Conservation (phyloP, 1,140 invertebrate species). For the Calliopsis andreniformis region DNA sequence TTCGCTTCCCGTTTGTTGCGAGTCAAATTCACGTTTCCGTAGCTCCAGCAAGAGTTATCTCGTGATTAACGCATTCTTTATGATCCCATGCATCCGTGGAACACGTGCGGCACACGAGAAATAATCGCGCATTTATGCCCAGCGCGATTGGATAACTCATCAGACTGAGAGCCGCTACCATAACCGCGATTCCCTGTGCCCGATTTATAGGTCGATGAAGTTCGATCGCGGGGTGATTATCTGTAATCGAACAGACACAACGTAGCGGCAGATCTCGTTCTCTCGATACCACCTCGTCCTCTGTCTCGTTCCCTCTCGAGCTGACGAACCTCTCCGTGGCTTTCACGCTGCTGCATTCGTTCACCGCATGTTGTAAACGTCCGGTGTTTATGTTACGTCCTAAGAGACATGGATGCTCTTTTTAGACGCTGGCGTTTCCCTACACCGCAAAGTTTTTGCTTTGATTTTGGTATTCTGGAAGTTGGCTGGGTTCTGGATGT, state of each 20-base stretch:
- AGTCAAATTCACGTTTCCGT: conserved; percentile 45
- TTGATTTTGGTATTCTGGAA: conserved; percentile 2
- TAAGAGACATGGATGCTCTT: not conserved
- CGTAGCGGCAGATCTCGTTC: conserved; percentile 56
- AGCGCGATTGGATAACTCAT: conserved; percentile 68
- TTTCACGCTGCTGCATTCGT: not conserved
- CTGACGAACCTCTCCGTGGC: not conserved
- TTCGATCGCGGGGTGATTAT: conserved; percentile 65
- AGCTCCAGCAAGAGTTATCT: conserved; percentile 5
- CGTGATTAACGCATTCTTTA: conserved; percentile 21
- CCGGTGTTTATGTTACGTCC: conserved; percentile 24
- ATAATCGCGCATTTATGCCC: conserved; percentile 63
- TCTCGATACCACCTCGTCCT: conserved; percentile 31
- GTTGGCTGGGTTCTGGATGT: too few relatives aligned
- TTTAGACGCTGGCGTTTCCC: not conserved
- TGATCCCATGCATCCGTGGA: conserved; percentile 38
- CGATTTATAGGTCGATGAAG: conserved; percentile 74
- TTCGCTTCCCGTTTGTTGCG: too few relatives aligned
- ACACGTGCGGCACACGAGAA: conserved; percentile 32
- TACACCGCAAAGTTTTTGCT: not conserved
- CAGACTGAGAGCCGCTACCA: conserved; percentile 57
- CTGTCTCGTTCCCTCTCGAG: conserved; percentile 21
- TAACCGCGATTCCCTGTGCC: conserved; percentile 39
- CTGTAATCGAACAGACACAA: conserved; percentile 67
- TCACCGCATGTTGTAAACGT: conserved; percentile 16